Evolutionary conservation across 2,113 vertebrate species (phyloP).

Genomic region (Nettapus auritus): DNA sequence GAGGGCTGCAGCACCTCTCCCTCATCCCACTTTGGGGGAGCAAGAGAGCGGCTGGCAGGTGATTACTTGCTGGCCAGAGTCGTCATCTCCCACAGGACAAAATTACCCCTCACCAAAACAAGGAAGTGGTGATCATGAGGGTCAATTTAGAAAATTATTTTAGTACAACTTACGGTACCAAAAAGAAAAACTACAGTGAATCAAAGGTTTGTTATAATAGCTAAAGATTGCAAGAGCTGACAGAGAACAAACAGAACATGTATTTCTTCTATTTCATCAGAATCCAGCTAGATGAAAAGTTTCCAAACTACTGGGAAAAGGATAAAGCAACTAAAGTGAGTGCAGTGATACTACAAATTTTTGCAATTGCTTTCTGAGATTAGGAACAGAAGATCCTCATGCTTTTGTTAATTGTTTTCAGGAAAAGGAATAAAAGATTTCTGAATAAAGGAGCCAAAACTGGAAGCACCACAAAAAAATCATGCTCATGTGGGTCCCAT

Average conservation of each 20-base stretch:
- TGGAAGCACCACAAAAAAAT: not conserved
- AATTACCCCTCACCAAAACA: not conserved
- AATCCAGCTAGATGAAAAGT: not conserved
- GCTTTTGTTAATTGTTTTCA: not conserved
- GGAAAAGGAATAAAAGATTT: not conserved
- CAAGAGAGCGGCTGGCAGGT: not conserved
- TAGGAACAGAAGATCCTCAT: not conserved
- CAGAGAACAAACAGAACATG: not conserved
- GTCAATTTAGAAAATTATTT: not conserved
- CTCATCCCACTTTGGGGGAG: not conserved
- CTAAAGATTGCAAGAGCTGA: not conserved
- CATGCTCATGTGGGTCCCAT: not conserved
- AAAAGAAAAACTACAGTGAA: not conserved
- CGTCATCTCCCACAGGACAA: not conserved
- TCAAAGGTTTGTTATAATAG: not conserved
- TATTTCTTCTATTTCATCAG: not conserved
- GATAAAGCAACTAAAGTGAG: not conserved
- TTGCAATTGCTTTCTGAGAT: not conserved
- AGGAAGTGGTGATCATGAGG: not conserved
- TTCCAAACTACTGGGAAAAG: not conserved
- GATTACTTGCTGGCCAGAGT: not conserved
- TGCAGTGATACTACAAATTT: not conserved
- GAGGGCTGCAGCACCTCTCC: not conserved
- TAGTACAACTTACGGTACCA: fast-evolving
- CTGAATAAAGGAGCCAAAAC: not conserved